These are phyloP conservation scores for Oithona nana DNA, from an alignment of 2,888 invertebrate species.

Conservation along the genomic window DNA sequence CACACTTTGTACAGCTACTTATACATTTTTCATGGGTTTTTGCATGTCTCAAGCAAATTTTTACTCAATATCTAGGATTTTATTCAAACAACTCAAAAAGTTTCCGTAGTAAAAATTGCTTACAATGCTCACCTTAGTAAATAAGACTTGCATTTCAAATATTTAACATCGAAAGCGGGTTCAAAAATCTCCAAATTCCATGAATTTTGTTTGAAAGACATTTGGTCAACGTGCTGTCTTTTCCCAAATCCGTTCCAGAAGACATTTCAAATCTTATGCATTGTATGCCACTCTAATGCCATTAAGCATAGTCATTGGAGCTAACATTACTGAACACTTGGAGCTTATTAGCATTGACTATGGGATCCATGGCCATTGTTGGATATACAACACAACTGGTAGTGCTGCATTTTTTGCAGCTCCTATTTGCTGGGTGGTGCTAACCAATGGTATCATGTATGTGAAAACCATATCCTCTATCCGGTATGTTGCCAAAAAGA, in stretches of 20 bases:
- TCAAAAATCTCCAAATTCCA: too few species aligned
- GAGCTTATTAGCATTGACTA: constrained; percentile 19
- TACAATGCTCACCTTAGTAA: too few species aligned
- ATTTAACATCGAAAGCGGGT: too few species aligned
- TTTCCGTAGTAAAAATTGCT: too few species aligned
- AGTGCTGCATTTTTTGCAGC: constrained; percentile 22
- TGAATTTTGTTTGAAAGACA: too few species aligned
- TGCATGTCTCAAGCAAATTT: too few species aligned
- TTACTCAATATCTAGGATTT: too few species aligned
- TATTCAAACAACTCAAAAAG: too few species aligned
- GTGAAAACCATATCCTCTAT: constrained; percentile 22
- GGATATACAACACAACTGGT: constrained; percentile 22
- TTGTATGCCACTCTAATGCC: constrained; percentile 28
- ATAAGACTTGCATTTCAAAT: too few species aligned
- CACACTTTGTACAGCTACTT: too few species aligned
- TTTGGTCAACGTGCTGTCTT: constrained; percentile 24
- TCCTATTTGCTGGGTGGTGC: constrained; percentile 22
- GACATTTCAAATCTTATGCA: constrained; percentile 21
- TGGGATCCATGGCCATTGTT: constrained; percentile 22
- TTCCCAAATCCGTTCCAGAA: constrained; percentile 19
- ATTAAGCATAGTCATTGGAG: constrained; percentile 24
- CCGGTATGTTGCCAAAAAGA: constrained; percentile 18
- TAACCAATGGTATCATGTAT: constrained; percentile 22
- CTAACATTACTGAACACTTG: constrained; percentile 10
- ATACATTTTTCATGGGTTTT: too few species aligned